Evolutionary conservation across 1,140 invertebrate species (phyloP).

Genomic region (Cyclargus thomasi): DNA sequence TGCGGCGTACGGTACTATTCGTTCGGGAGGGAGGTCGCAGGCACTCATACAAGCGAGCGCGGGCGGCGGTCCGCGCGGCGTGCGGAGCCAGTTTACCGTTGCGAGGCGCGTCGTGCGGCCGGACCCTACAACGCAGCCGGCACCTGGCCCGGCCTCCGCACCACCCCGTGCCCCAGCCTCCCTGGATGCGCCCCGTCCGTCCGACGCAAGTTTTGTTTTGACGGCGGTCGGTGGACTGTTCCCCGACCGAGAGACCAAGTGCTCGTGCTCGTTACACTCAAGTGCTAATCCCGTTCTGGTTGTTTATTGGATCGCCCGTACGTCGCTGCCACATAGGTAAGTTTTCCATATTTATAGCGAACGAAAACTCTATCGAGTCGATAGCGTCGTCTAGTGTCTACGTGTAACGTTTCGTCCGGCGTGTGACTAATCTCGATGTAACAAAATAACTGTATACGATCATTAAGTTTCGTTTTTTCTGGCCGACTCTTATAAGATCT

Average conservation of each 20-base stretch:
- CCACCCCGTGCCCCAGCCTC: conserved; percentile 27
- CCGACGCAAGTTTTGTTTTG: conserved; percentile 45
- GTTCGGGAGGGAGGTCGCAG: conserved; percentile 70
- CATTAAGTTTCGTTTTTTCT: conserved; percentile 8
- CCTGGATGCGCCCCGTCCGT: conserved; percentile 22
- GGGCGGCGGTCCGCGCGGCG: conserved; percentile 59
- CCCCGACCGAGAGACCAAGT: conserved; percentile 58
- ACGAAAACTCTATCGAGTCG: conserved; percentile 5
- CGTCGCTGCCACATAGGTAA: conserved; percentile 47
- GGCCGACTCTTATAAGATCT: background rate
- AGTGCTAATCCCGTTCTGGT: conserved; percentile 65
- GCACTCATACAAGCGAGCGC: conserved; percentile 65
- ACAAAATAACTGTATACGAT: conserved; percentile 19
- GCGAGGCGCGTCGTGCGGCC: conserved; percentile 71
- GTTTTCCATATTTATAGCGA: conserved; percentile 33
- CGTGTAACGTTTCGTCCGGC: conserved; percentile 21
- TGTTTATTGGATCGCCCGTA: conserved; percentile 66
- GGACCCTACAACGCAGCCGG: conserved; percentile 65
- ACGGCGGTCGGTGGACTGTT: conserved; percentile 51
- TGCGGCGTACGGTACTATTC: conserved; percentile 71
- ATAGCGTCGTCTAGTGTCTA: conserved; percentile 7
- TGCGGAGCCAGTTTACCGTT: conserved; percentile 68
- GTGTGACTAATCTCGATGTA: conserved; percentile 21
- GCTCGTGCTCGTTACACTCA: conserved; percentile 66
- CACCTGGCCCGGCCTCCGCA: conserved; percentile 47